Evolutionary conservation across 2,797 vertebrate species (phyloP).

Genomic region (Eptatretus atami): DNA sequence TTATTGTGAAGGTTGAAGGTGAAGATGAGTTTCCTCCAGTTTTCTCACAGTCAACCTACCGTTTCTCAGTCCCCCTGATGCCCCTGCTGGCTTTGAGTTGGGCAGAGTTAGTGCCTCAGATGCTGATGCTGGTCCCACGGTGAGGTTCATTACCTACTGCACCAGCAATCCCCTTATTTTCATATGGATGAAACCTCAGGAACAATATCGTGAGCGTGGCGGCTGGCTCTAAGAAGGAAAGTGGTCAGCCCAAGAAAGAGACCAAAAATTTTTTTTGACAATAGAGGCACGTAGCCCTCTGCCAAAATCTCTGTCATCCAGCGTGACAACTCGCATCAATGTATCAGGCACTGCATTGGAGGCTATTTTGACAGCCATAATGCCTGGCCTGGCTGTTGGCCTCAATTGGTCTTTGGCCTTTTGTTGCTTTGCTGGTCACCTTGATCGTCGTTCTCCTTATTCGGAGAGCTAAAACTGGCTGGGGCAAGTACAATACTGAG

Average conservation of each 20-base stretch:
- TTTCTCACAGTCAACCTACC: conserved; percentile 36
- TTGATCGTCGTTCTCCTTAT: conserved; percentile 48
- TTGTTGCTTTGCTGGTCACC: conserved; percentile 49
- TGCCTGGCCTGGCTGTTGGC: conserved; percentile 32
- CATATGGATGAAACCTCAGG: conserved; percentile 64
- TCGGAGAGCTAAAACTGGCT: conserved; percentile 15
- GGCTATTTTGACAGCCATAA: conserved; percentile 2
- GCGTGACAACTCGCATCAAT: conserved; percentile 37
- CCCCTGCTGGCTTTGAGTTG: conserved; percentile 47
- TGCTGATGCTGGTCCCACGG: conserved; percentile 64
- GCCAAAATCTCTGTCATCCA: conserved; percentile 34
- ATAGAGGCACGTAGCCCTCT: conserved; percentile 51
- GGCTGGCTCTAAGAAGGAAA: conserved; percentile 19
- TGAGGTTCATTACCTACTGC: conserved; percentile 47
- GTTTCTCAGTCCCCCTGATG: conserved; percentile 62
- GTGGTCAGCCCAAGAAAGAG: conserved; percentile 31
- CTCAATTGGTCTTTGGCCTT: conserved; percentile 58
- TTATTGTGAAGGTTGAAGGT: conserved; percentile 54
- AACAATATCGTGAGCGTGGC: conserved; percentile 40
- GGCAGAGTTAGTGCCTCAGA: conserved; percentile 56
- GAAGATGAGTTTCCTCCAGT: conserved; percentile 80
- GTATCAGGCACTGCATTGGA: conserved; percentile 66
- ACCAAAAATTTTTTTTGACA: conserved; percentile 41
- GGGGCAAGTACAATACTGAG: conserved; percentile 11
- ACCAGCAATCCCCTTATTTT: conserved; percentile 43